Conservation (phyloP, 2,888 invertebrate genomes). For the Melinopterus prodromus region DNA sequence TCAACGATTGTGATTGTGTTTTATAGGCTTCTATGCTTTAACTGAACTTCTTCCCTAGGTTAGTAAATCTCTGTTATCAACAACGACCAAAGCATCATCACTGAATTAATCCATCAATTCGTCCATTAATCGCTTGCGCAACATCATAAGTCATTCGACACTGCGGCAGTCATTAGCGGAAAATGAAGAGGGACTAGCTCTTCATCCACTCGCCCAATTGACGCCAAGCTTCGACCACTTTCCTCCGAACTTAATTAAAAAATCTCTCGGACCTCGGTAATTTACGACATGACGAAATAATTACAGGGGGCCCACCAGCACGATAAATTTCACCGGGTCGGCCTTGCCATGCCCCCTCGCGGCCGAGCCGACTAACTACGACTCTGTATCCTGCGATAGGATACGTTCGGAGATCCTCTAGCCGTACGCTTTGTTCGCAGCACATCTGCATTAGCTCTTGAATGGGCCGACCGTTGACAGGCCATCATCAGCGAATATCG, state of each 20-base stretch:
- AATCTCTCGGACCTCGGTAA: neutral
- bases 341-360: neutral
- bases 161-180: neutral
- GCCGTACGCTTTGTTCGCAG: neutral
- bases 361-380: neutral
- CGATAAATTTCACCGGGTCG: neutral
- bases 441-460: neutral
- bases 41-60: too few species aligned
- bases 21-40: too few species aligned
- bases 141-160: too few species aligned
- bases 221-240: neutral
- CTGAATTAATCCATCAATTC: too few species aligned
- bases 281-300: constrained; percentile 4
- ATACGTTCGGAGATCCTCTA: neutral
- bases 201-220: neutral
- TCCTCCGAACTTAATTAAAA: neutral
- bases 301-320: neutral
- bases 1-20: too few species aligned
- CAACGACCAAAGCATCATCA: too few species aligned
- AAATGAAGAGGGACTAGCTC: neutral
- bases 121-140: too few species aligned
- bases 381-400: neutral
- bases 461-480: neutral
- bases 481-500: neutral
- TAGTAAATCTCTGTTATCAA: too few species aligned